phyloP scores from a whole-genome alignment of 2,113 vertebrate species.

The Cygnus buccinator region DNA sequence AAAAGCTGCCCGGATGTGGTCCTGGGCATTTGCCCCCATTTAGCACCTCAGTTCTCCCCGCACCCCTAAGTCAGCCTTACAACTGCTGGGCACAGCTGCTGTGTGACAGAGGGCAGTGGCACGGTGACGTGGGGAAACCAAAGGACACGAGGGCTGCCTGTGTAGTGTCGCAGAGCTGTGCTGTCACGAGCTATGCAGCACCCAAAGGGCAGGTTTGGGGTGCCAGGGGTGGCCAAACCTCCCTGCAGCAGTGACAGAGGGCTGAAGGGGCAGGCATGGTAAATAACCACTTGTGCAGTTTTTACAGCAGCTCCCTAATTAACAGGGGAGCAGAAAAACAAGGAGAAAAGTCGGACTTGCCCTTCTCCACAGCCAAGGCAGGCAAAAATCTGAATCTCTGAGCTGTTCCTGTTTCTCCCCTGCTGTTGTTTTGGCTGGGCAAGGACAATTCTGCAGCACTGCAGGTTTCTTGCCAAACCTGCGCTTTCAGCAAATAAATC shows the following conservation, averaged over 20 bases:
- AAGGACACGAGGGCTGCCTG: rapidly evolving
- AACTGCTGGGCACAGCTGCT: neutral
- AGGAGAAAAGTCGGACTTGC: rapidly evolving
- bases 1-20: too few relatives aligned
- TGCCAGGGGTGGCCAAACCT: too few relatives aligned
- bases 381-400: neutral
- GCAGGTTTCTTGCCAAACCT: neutral
- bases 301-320: neutral
- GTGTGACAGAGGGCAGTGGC: too few relatives aligned
- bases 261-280: too few relatives aligned
- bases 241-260: too few relatives aligned
- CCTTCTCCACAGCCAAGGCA: neutral
- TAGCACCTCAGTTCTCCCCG: neutral
- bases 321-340: neutral
- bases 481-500: neutral
- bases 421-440: neutral
- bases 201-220: too few relatives aligned
- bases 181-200: too few relatives aligned
- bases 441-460: neutral
- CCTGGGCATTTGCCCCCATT: too few relatives aligned
- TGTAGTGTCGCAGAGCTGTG: too few relatives aligned
- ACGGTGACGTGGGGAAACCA: neutral
- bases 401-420: neutral
- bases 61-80: neutral
- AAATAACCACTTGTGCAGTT: neutral